Evolutionary conservation across 1,140 invertebrate genomes (phyloP).

Genomic region (Meloidogyne hapla): DNA sequence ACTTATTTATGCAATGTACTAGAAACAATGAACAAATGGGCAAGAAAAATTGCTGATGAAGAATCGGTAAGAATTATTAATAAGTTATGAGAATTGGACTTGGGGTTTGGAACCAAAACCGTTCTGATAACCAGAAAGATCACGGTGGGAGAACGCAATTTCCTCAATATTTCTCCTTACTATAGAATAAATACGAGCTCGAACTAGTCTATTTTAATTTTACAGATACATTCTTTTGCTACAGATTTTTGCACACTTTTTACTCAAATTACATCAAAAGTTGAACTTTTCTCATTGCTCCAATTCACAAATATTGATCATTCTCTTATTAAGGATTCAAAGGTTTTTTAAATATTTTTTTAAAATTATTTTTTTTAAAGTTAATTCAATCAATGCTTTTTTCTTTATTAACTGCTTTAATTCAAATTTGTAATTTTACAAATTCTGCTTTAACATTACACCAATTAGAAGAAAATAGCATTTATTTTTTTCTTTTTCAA

Average conservation of each 20-base stretch:
- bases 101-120: no score
- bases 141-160: no score
- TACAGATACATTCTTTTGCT: neutral
- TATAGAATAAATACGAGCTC: no score
- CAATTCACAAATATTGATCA: neutral
- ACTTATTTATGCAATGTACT: neutral
- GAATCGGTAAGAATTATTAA: neutral
- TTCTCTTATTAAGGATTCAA: slow-evolving; percentile 12
- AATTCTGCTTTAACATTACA: neutral
- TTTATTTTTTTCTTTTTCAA: neutral
- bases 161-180: no score
- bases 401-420: neutral
- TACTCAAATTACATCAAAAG: neutral
- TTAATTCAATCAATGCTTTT: neutral
- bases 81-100: no score
- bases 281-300: neutral
- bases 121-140: no score
- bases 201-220: no score
- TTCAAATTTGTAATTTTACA: neutral
- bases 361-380: neutral
- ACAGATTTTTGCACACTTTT: slow-evolving; percentile 6
- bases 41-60: neutral
- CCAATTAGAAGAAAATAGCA: neutral
- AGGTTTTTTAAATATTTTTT: neutral
- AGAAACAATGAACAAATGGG: neutral